Percentiles rank a stretch among this genome's conserved stretches.
These are phyloP conservation scores for Eremobia ochroleuca DNA, from an alignment of 2,888 invertebrate species.

Conservation along the genomic window DNA sequence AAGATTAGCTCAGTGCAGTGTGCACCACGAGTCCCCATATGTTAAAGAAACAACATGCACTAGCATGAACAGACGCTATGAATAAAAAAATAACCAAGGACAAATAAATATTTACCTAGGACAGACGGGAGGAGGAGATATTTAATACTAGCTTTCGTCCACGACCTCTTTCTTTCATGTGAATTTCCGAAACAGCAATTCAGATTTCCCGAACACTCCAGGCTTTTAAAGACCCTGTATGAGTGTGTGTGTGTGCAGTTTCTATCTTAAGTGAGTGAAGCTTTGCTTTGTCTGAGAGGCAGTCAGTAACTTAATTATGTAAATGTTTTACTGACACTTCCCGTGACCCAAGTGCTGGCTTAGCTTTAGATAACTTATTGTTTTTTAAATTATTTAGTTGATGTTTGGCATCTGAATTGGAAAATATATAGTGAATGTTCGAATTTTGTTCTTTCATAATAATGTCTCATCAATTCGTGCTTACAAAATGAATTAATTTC, in stretches of 20 bases:
- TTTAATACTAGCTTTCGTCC: neutral
- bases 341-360: neutral
- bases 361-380: neutral
- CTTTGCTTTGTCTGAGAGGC: neutral
- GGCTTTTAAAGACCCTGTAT: neutral
- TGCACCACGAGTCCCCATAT: constrained; percentile 22
- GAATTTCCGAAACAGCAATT: neutral
- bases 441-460: neutral
- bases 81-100: too few species aligned
- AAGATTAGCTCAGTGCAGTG: constrained; percentile 27
- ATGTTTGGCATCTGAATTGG: neutral
- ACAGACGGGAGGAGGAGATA: too few species aligned
- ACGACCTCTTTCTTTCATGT: neutral
- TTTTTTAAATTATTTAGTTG: neutral
- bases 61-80: neutral
- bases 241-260: neutral
- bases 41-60: neutral
- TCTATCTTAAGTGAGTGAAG: neutral
- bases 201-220: neutral
- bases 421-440: neutral
- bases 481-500: neutral
- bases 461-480: neutral
- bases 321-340: neutral
- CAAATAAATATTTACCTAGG: too few species aligned
- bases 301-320: neutral